These are phyloP conservation scores for Spilogale gracilis DNA, from an alignment of 2,113 vertebrate species.

Conservation along the genomic window DNA sequence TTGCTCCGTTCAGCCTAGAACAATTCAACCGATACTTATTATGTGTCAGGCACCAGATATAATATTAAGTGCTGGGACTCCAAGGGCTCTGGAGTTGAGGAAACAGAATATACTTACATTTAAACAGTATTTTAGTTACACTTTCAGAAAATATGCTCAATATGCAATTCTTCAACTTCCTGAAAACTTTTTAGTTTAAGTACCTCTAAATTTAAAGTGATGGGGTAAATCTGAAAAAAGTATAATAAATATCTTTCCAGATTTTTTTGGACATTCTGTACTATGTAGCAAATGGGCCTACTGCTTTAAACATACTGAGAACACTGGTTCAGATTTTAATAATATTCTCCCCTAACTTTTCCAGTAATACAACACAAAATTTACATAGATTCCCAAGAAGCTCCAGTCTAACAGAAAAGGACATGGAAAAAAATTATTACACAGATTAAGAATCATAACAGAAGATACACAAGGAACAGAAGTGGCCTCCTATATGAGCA, in stretches of 20 bases:
- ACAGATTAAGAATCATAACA: not conserved
- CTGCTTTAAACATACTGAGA: constrained; percentile 28
- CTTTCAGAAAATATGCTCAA: constrained; percentile 30
- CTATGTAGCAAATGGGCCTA: not conserved
- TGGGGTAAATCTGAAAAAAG: not conserved
- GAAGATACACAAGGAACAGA: not conserved
- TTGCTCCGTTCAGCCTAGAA: constrained; percentile 30
- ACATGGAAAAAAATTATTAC: not conserved
- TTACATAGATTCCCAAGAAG: constrained; percentile 28
- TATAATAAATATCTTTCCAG: not conserved
- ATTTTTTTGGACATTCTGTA: constrained; percentile 15
- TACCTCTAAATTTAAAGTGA: constrained; percentile 44
- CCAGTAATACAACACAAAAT: not conserved
- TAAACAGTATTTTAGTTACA: constrained; percentile 25
- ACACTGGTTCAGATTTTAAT: constrained; percentile 42
- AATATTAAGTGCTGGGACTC: not conserved
- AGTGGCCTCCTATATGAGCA: not conserved
- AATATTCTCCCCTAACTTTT: constrained; percentile 45
- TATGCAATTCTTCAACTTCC: not conserved
- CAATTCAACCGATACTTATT: not conserved
- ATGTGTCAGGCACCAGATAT: not conserved
- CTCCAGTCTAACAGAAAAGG: not conserved
- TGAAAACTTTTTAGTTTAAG: constrained; percentile 2
- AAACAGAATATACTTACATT: not conserved
- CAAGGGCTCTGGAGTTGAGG: not conserved